Evolutionary conservation across 2,888 invertebrate species (phyloP), one percentile per base, ranked within the genome.

Genomic region (Pheosia gnoma): DNA sequence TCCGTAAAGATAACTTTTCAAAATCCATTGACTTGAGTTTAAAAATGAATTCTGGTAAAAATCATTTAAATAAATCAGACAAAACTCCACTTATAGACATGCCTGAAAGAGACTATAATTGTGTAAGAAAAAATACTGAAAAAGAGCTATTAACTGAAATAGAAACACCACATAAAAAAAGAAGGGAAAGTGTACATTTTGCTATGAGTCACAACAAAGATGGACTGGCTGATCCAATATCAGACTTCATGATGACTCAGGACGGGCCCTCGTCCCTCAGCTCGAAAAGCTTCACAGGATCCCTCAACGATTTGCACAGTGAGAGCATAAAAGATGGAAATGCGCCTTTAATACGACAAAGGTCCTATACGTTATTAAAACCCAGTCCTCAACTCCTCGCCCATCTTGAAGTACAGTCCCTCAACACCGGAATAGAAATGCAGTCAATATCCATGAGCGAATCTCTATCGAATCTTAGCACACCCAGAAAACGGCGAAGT

Each of bases 331-430:
- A 84, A 71, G 84, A 80, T 3, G 65, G 80, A 3, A 76, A 82
- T 11, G 62, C 61, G 57, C 87, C 93, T 5, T 84, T 96, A 61
- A 92, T 96, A 10, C 94, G 97, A 59, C 96, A 96, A 78, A 95
- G 96, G 66, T 98, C 98, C 0, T 98, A 97, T 79, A 96, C 96
- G 0, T 86, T 98, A 57, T 95, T 97, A 0, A 92, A 95, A 37
- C 97, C 98, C 0, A 97, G 97, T 78, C 96, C 97, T 0, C 95
- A 95, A 67, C 93, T 98, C 8, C 80, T 96, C 38, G 96, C 96
- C 9, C 95, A 95, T 77, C 87, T 96, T 57, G 94, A 95, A 81
- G 91, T 94, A 68, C 93, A 92, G 67, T 91, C 93, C 0, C 64
- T 90, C 11, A 90, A 79, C 58, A 92, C 90, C 11, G 94, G 94